These are phyloP conservation scores for Galaxias olidus DNA, from an alignment of 2,797 vertebrate genomes.

Conservation along the genomic window DNA sequence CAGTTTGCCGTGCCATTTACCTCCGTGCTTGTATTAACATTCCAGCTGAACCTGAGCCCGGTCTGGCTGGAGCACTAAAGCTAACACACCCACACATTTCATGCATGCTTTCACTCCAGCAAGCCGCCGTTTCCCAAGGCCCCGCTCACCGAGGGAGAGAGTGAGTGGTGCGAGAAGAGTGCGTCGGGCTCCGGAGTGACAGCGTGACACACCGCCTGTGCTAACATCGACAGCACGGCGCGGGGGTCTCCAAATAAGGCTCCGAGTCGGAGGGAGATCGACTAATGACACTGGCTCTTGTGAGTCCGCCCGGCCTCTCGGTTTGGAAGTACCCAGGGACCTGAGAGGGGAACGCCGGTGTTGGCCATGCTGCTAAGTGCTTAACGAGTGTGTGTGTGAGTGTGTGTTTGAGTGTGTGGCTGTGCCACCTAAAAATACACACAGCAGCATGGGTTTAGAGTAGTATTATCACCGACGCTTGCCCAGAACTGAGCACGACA, in stretches of 20 bases:
- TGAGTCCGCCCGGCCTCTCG: too few species aligned
- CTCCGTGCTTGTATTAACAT: conserved; percentile 68
- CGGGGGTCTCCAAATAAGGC: too few species aligned
- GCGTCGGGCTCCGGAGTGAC: conserved; percentile 49
- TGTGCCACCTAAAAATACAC: conserved; percentile 49
- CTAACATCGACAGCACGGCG: conserved; percentile 35
- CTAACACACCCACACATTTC: conserved; percentile 71
- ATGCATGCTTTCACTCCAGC: conserved; percentile 73
- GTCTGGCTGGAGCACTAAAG: conserved; percentile 58
- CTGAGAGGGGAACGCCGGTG: too few species aligned
- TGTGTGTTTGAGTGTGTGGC: too few species aligned
- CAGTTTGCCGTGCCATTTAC: conserved; percentile 53
- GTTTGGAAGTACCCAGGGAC: too few species aligned
- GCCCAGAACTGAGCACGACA: too few species aligned
- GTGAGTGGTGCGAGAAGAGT: conserved; percentile 30
- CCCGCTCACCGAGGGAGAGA: conserved; percentile 50
- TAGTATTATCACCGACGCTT: neutral
- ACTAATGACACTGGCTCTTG: too few species aligned
- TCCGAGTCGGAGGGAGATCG: too few species aligned
- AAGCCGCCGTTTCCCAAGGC: conserved; percentile 68
- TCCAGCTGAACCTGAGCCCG: conserved; percentile 69
- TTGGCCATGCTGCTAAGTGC: conserved; percentile 35
- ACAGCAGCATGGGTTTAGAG: conserved; percentile 24
- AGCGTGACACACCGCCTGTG: conserved; percentile 63
- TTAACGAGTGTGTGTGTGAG: conserved; percentile 23